A percentile compares a stretch with the other conserved stretches of the same genome.
Conservation (phyloP, 2,888 invertebrate species). For the Bellardia pandia region DNA sequence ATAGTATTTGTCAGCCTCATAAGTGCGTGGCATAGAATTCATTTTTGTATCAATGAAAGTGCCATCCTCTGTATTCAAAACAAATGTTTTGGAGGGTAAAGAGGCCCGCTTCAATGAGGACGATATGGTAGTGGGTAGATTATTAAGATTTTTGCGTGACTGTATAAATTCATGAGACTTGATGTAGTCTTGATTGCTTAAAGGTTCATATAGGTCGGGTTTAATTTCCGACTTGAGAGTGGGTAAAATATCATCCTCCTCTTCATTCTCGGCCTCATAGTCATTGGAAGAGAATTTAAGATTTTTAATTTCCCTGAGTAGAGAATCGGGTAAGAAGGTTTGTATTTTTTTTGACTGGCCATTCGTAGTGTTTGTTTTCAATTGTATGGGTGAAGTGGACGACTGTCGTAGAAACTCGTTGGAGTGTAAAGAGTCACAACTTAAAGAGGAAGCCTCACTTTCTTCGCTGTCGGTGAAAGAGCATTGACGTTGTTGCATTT, state of each 20-base stretch:
- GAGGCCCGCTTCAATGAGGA: slow-evolving; percentile 71
- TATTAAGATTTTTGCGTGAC: slow-evolving; percentile 65
- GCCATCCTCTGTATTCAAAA: slow-evolving; percentile 75
- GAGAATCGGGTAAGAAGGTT: slow-evolving; percentile 87
- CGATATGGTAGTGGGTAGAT: slow-evolving; percentile 28
- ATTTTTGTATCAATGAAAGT: slow-evolving; percentile 78
- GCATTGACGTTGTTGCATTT: slow-evolving; percentile 83
- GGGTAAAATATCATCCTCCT: slow-evolving; percentile 51
- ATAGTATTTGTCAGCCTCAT: slow-evolving; percentile 91
- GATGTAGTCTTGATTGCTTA: slow-evolving; percentile 64
- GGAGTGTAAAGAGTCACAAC: slow-evolving; percentile 92
- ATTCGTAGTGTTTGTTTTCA: slow-evolving; percentile 76
- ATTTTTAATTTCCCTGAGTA: slow-evolving; percentile 89
- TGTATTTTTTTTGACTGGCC: slow-evolving; percentile 70
- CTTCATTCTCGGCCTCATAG: slow-evolving; percentile 74
- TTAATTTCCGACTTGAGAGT: background rate
- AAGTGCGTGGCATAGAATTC: slow-evolving; percentile 83
- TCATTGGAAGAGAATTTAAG: slow-evolving; percentile 81
- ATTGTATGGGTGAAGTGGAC: slow-evolving; percentile 79
- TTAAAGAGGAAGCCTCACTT: slow-evolving; percentile 90
- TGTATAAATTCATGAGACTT: slow-evolving; percentile 69
- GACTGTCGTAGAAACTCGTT: slow-evolving; percentile 86
- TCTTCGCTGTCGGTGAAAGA: slow-evolving; percentile 86
- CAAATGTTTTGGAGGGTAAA: slow-evolving; percentile 76
- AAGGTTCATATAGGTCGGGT: slow-evolving; percentile 11